Evolutionary conservation across 2,888 invertebrate genomes (phyloP), one percentile per base, ranked within the genome.

Genomic region (Zygaena filipendulae): DNA sequence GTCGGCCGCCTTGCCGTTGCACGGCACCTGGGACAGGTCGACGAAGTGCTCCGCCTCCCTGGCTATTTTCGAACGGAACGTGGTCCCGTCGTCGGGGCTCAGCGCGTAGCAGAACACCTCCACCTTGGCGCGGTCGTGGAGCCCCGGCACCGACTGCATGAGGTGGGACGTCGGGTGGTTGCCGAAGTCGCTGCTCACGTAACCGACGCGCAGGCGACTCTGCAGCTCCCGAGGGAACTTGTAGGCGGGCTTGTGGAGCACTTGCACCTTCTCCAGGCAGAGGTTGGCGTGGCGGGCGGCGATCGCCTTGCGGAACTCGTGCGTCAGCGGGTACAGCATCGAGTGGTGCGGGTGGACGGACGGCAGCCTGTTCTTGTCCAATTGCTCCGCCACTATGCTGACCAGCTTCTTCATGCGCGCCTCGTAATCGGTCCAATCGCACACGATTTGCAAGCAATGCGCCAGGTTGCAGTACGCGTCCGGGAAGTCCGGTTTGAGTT

Each of bases 281-380:
- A 99, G 83, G 59, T 95, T 95, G 5, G 99, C 99, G 63, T 99
- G 99, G 31, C 97, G 85, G 3, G 95, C 93, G 7, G 99, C 98
- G 45, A 98, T 99, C 3, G 95, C 94, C 70, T 96, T 96, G 31
- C 99, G 87, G 60, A 92, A 96, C 13, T 94, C 93, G 58, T 98
- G 98, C 2, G 94, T 91, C 39, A 99, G 82, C 1, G 99, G 99
- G 77, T 99, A 99, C 28, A 99, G 82, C 99, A 99, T 99, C 25
- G 97, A 97, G 80, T 99, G 99, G 75, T 99, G 99, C 0, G 99
- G 99, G 82, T 99, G 99, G 2, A 99, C 98, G 0, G 97, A 97
- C 0, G 99, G 99, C 29, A 99, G 80, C 38, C 98, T 86, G 61
- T 97, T 97, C 74, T 97, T 97, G 23, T 96, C 95, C 31, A 99